Evolutionary conservation across 2,797 vertebrate genomes (phyloP).

Genomic region (Forpus xanthops): DNA sequence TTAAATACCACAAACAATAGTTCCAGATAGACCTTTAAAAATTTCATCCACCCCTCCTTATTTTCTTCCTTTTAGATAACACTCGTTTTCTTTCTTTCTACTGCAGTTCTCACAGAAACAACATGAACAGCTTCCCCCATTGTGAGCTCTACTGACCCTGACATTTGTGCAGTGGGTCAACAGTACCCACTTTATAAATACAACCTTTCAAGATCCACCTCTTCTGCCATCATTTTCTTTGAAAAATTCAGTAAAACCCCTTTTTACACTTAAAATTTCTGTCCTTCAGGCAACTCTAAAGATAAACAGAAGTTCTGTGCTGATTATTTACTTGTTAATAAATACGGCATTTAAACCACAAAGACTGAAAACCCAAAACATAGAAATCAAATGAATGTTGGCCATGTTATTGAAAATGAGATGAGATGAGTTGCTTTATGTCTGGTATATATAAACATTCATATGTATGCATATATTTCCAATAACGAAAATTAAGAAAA

Average conservation of each 20-base stretch:
- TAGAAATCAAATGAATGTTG: neutral
- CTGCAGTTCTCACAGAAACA: neutral
- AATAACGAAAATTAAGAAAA: neutral
- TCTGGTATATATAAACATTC: neutral
- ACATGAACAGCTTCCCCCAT: neutral
- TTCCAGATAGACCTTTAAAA: constrained; percentile 5
- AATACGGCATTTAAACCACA: neutral
- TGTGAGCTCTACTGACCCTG: neutral
- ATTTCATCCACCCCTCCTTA: neutral
- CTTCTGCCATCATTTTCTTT: neutral
- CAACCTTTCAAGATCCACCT: neutral
- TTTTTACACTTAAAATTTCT: neutral
- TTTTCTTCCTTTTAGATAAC: neutral
- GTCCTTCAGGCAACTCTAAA: neutral
- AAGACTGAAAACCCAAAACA: neutral
- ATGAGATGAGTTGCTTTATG: neutral
- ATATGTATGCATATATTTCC: neutral
- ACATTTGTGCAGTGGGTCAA: neutral
- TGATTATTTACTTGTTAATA: neutral
- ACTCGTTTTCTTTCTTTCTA: neutral
- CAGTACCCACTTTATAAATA: neutral
- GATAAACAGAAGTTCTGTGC: neutral
- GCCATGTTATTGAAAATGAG: neutral
- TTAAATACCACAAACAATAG: neutral
- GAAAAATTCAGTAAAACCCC: neutral